Percentiles rank a stretch among this genome's conserved stretches.
Conservation (phyloP, 2,113 vertebrate genomes). For the Paramisgurnus dabryanus region DNA sequence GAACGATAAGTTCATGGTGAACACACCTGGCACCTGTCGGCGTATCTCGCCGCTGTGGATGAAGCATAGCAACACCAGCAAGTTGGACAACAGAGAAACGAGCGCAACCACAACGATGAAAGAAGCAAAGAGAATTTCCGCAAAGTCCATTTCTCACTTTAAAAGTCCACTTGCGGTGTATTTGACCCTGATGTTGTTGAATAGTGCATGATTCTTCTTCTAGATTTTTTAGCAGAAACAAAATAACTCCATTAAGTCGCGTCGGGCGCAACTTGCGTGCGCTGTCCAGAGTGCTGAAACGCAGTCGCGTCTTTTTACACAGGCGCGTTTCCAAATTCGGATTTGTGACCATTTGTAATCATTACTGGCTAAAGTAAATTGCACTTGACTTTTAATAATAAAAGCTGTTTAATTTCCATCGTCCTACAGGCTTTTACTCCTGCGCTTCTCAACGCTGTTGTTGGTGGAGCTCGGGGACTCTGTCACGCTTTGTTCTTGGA, state of each 20-base stretch:
- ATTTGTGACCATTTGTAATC: conserved; percentile 28
- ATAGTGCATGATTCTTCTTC: conserved; percentile 57
- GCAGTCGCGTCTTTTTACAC: neutral
- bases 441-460: conserved; percentile 2
- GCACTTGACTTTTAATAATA: neutral
- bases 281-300: conserved; percentile 86
- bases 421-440: neutral
- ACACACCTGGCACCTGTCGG: conserved; percentile 80
- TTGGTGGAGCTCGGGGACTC: conserved; percentile 28
- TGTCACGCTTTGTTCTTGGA: conserved; percentile 35
- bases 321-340: conserved; percentile 36
- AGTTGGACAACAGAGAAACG: conserved; percentile 80
- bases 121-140: conserved; percentile 76
- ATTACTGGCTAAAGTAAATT: neutral
- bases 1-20: conserved; percentile 82
- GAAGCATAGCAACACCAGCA: conserved; percentile 84
- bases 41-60: conserved; percentile 82
- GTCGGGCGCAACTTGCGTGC: conserved; percentile 54
- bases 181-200: conserved; percentile 47
- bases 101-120: conserved; percentile 81
- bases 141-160: conserved; percentile 84
- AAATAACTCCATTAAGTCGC: conserved; percentile 50
- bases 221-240: conserved; percentile 34
- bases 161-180: conserved; percentile 53
- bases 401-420: neutral